Evolutionary conservation across 1,140 invertebrate genomes (phyloP).

Genomic region (Adoxophyes honmai): DNA sequence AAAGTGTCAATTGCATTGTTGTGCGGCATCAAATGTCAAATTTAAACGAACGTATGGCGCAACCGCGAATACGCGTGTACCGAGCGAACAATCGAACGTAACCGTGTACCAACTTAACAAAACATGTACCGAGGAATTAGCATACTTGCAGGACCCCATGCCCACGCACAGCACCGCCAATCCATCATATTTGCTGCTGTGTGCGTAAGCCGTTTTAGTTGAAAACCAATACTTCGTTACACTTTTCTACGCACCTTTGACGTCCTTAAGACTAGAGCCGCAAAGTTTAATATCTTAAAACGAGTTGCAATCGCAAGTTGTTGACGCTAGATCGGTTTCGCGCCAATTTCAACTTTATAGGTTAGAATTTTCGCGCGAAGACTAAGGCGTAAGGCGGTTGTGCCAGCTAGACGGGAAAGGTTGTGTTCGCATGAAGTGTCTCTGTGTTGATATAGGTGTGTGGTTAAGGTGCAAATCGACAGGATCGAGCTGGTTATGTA

Average conservation of each 20-base stretch:
- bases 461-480: slow-evolving; percentile 9
- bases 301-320: background rate
- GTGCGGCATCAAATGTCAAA: slow-evolving; percentile 4
- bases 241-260: background rate
- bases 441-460: background rate
- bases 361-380: slow-evolving; percentile 31
- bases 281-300: background rate
- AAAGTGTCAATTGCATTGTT: slow-evolving; percentile 10
- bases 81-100: slow-evolving; percentile 50
- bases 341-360: slow-evolving; percentile 1
- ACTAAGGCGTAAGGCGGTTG: background rate
- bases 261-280: background rate
- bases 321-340: background rate
- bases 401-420: background rate
- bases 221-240: slow-evolving; percentile 16
- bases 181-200: slow-evolving; percentile 63
- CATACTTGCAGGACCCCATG: slow-evolving; percentile 57
- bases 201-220: slow-evolving; percentile 51
- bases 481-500: background rate
- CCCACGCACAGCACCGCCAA: slow-evolving; percentile 53
- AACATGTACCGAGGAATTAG: slow-evolving; percentile 44
- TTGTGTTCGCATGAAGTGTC: background rate
- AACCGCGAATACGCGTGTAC: slow-evolving; percentile 34
- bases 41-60: slow-evolving; percentile 13
- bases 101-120: slow-evolving; percentile 44